phyloP scores from a whole-genome alignment of 1,140 invertebrate genomes.

The Drosophila nannoptera region DNA sequence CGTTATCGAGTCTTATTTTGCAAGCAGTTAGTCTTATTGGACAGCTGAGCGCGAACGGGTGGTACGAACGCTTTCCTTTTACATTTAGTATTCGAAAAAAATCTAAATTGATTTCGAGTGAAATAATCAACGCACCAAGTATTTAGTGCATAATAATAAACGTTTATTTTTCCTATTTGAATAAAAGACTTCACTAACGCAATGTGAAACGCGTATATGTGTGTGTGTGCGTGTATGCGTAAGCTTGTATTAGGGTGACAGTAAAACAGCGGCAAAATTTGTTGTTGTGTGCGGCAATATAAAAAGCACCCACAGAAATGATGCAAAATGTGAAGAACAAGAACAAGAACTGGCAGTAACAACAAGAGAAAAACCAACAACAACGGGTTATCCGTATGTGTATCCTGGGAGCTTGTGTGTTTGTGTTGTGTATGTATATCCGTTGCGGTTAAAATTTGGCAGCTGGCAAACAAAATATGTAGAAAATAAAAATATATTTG shows the following conservation, averaged over 20 bases:
- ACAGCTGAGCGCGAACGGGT: constrained; percentile 49
- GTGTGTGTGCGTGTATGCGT: constrained; percentile 7
- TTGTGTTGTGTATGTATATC: constrained; percentile 17
- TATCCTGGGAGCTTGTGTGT: constrained; percentile 8
- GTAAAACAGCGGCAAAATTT: constrained; percentile 46
- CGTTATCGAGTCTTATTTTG: constrained; percentile 11
- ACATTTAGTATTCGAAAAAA: constrained; percentile 4
- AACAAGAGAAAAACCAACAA: constrained; percentile 22
- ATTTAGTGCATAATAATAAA: not conserved
- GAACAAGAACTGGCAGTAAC: constrained; percentile 22
- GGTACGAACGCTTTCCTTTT: constrained; percentile 31
- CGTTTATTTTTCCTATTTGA: not conserved
- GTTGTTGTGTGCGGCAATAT: constrained; percentile 9
- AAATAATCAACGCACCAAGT: not conserved
- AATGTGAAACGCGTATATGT: constrained; percentile 33
- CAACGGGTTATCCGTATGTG: constrained; percentile 6
- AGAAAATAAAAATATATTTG: constrained; percentile 24
- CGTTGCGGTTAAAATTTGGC: constrained; percentile 34
- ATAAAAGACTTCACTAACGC: not conserved
- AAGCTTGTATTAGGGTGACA: constrained; percentile 17
- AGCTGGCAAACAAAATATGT: constrained; percentile 32
- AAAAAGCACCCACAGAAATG: constrained; percentile 28
- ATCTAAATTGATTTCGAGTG: not conserved
- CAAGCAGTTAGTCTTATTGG: constrained; percentile 40
- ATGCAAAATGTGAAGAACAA: constrained; percentile 20